Evolutionary conservation across 2,113 vertebrate species (phyloP).

Genomic region (Sula dactylatra): DNA sequence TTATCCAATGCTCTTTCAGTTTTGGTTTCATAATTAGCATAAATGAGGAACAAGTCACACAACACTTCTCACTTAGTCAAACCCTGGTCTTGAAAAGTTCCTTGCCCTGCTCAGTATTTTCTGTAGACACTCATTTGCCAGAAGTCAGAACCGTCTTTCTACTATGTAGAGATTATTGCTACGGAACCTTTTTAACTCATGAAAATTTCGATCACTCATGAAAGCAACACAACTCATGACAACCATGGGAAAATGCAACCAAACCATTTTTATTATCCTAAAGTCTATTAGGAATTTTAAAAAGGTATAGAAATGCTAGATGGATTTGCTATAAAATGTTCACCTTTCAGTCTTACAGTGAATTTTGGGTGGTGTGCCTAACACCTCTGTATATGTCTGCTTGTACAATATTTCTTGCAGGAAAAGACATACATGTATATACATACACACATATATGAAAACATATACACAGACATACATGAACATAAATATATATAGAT

Average conservation of each 20-base stretch:
- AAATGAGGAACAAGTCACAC: not conserved
- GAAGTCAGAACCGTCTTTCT: not conserved
- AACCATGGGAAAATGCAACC: not conserved
- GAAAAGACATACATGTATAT: not conserved
- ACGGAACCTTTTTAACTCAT: not conserved
- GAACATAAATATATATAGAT: conserved; percentile 46
- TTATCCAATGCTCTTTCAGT: not conserved
- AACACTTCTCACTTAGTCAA: not conserved
- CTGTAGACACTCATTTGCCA: not conserved
- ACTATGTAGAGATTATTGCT: not conserved
- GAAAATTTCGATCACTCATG: not conserved
- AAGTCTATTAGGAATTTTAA: not conserved
- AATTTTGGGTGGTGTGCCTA: not conserved
- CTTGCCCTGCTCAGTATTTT: not conserved
- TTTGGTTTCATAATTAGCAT: not conserved
- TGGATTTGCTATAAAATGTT: not conserved
- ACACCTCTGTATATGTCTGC: not conserved
- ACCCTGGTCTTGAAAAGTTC: not conserved
- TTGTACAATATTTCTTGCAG: conserved; percentile 1
- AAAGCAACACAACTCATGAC: not conserved
- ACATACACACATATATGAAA: not conserved
- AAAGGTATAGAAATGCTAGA: not conserved
- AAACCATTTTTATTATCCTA: not conserved
- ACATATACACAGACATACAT: not conserved
- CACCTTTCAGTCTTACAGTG: not conserved